Evolutionary conservation across 2,797 vertebrate species (phyloP), one percentile per base, ranked within the genome.

Genomic region (Mormyrus hasselquistii): DNA sequence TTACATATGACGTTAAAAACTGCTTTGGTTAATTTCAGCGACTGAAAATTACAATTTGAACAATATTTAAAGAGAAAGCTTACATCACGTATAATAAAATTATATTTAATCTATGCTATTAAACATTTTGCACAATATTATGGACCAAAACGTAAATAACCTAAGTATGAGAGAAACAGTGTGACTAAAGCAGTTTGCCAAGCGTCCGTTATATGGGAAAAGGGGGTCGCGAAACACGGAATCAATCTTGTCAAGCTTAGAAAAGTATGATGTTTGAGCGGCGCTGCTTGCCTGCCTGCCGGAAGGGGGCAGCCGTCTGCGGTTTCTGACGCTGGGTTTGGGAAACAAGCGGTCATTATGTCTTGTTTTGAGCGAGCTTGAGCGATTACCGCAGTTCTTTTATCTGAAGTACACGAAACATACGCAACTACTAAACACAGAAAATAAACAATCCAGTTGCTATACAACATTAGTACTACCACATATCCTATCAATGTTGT

Each of bases 191-290:
- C 25, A 34, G 65, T 69, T 79, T 79, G 5, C 14, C 4, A 10
- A 49, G 47, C 8, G n/a, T 52, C 16, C 5, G n/a, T 85, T 25
- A 49, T 12, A 52, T n/a, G 22, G 22, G 44, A 52, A 49, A 38
- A 47, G 6, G n/a, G 25, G 73, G 55, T n/a, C 22, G 89, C 87
- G 89, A 91, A 91, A 89, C 90, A 90, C 29, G 90, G 90, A 41
- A 92, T 91, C 89, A 91, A 92, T 65, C 50, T 25, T 57, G 44
- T 87, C 50, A 79, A 89, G 90, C 89, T 57, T 88, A 57, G 55
- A 84, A 90, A 90, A 90, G 89, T 53, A 22, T 6, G 62, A 44
- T 90, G 90, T 87, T 59, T 19, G 25, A 44, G 34, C n/a, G 57
- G n/a, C 57, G 57, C 57, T 62, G n/a, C 57, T 62, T 62, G n/a